Percentiles rank a stretch among this genome's conserved stretches.
These are phyloP conservation scores for Pseudobourletiella spinata DNA, from an alignment of 1,140 invertebrate species.

Conservation along the genomic window DNA sequence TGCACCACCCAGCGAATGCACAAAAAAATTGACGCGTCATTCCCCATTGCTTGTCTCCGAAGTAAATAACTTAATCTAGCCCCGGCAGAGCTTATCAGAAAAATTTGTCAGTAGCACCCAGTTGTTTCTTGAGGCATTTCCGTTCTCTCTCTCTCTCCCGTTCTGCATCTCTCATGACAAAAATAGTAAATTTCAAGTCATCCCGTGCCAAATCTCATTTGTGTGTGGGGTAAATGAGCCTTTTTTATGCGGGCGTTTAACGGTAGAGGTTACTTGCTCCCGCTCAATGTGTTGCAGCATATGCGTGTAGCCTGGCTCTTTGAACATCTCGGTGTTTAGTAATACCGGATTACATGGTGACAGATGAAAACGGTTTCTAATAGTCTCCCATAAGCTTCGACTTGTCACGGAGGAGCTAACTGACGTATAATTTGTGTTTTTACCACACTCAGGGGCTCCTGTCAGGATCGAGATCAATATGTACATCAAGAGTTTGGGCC, in stretches of 20 bases:
- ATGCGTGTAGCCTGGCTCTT: too few species aligned
- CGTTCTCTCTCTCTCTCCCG: background rate
- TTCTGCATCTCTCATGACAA: background rate
- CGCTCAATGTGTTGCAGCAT: too few species aligned
- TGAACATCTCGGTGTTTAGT: too few species aligned
- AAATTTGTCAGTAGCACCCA: slow-evolving; percentile 22
- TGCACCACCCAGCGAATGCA: too few species aligned
- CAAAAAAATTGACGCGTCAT: too few species aligned
- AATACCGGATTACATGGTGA: slow-evolving; percentile 18
- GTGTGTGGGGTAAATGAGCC: background rate
- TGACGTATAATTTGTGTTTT: background rate
- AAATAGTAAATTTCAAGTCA: too few species aligned
- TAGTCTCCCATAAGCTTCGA: background rate
- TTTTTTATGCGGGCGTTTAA: too few species aligned
- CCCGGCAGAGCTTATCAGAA: slow-evolving; percentile 19
- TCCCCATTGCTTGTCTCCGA: too few species aligned
- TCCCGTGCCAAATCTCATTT: slow-evolving; percentile 5
- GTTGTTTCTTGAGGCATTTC: background rate
- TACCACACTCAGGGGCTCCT: slow-evolving; percentile 42
- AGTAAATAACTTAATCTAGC: too few species aligned
- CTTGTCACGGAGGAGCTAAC: too few species aligned
- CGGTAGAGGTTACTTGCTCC: background rate
- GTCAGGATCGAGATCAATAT: slow-evolving; percentile 45
- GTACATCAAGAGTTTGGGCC: slow-evolving; percentile 48
- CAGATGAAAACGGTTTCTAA: slow-evolving; percentile 16